phyloP scores from a whole-genome alignment of 1,140 invertebrate genomes.

The Plectus sambesii region DNA sequence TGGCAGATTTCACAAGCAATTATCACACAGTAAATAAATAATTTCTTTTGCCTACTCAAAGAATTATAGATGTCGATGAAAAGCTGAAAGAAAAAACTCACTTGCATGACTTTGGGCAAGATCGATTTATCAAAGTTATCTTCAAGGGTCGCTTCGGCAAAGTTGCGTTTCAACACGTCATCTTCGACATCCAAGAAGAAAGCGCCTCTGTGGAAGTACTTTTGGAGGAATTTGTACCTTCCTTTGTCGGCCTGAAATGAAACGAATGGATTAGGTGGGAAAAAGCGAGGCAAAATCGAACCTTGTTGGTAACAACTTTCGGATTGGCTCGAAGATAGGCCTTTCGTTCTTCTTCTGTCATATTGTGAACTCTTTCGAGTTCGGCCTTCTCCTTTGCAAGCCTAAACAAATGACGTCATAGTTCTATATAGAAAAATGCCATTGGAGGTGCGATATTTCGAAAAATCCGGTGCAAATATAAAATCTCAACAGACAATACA shows the following conservation, averaged over 20 bases:
- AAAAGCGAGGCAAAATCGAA: conserved; percentile 38
- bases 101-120: conserved; percentile 97
- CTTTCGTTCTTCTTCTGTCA: conserved; percentile 90
- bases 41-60: neutral
- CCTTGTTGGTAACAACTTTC: conserved; percentile 82
- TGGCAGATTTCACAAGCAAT: neutral
- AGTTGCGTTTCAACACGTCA: conserved; percentile 81
- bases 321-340: conserved; percentile 81
- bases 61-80: neutral
- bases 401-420: conserved; percentile 42
- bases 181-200: conserved; percentile 95
- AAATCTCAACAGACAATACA: neutral
- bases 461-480: neutral
- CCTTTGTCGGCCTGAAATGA: conserved; percentile 59
- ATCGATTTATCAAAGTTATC: conserved; percentile 99
- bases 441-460: neutral
- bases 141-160: conserved; percentile 87
- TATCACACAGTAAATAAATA: neutral
- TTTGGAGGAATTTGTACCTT: conserved; percentile 98
- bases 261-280: neutral
- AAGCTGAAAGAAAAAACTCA: conserved; percentile 38
- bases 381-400: conserved; percentile 66
- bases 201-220: conserved; percentile 96
- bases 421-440: conserved; percentile 15
- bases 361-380: conserved; percentile 74